Evolutionary conservation across 1,140 invertebrate genomes (phyloP).

Genomic region (Charaxes varanes): DNA sequence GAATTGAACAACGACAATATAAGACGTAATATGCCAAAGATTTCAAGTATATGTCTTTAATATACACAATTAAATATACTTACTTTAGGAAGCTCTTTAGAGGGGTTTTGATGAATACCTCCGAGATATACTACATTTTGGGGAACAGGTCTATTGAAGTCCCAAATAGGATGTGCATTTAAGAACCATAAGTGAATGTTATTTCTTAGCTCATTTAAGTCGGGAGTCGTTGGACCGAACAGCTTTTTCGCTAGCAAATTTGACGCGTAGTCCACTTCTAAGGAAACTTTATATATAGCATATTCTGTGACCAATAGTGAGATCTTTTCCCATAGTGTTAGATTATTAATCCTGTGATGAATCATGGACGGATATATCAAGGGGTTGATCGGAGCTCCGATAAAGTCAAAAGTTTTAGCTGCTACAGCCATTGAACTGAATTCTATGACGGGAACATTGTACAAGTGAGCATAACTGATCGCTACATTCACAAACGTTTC

Average conservation of each 20-base stretch:
- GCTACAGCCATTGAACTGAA: slow-evolving; percentile 31
- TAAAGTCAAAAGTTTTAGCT: slow-evolving; percentile 14
- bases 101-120: slow-evolving; percentile 25
- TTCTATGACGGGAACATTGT: slow-evolving; percentile 42
- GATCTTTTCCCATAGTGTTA: slow-evolving; percentile 23
- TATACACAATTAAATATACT: too few species aligned
- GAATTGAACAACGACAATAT: too few species aligned
- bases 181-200: slow-evolving; percentile 73
- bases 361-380: slow-evolving; percentile 23
- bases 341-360: slow-evolving; percentile 20
- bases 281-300: too few species aligned
- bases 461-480: slow-evolving; percentile 37
- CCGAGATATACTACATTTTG: slow-evolving; percentile 63
- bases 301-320: slow-evolving; percentile 24
- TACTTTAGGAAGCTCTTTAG: too few species aligned
- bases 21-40: too few species aligned
- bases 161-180: slow-evolving; percentile 61
- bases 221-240: slow-evolving; percentile 28
- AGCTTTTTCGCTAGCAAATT: background rate
- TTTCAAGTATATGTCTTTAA: too few species aligned
- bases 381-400: slow-evolving; percentile 25
- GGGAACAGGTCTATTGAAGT: slow-evolving; percentile 50
- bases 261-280: too few species aligned
- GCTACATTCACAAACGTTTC: slow-evolving; percentile 27
- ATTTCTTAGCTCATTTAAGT: slow-evolving; percentile 35